Conservation (phyloP, 2,888 invertebrate genomes). For the Seira musarum region DNA sequence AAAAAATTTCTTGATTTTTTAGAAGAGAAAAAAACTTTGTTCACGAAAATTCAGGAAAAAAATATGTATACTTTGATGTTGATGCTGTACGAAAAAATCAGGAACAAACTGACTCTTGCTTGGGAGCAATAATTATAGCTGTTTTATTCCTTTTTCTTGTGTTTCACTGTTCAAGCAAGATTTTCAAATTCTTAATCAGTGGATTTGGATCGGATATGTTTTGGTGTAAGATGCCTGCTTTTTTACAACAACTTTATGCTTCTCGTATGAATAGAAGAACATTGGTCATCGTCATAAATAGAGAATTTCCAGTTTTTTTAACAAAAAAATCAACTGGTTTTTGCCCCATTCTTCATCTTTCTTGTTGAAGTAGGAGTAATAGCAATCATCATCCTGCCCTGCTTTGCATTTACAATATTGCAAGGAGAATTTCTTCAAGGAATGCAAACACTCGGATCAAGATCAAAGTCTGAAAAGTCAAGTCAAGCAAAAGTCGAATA, state of each 20-base stretch:
- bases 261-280: not conserved
- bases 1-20: conserved; percentile 45
- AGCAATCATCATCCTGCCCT: conserved; percentile 45
- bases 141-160: conserved; percentile 48
- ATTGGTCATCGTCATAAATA: conserved; percentile 28
- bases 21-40: conserved; percentile 52
- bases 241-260: not conserved
- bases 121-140: conserved; percentile 57
- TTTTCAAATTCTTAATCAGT: not conserved
- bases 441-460: not conserved
- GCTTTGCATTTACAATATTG: conserved; percentile 53
- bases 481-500: too few relatives aligned
- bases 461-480: too few relatives aligned
- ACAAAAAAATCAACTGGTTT: conserved; percentile 59
- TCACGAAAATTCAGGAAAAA: conserved; percentile 58
- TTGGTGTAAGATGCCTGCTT: not conserved
- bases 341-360: conserved; percentile 49
- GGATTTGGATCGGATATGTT: not conserved
- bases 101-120: conserved; percentile 61
- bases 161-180: too few relatives aligned
- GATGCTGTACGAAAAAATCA: conserved; percentile 53
- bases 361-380: conserved; percentile 39
- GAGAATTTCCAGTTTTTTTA: conserved; percentile 60
- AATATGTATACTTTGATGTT: conserved; percentile 42
- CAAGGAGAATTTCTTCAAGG: conserved; percentile 22